Base-by-base conservation (phyloP, 2,888 invertebrate species). In the Drosophila gaucha region DNA sequence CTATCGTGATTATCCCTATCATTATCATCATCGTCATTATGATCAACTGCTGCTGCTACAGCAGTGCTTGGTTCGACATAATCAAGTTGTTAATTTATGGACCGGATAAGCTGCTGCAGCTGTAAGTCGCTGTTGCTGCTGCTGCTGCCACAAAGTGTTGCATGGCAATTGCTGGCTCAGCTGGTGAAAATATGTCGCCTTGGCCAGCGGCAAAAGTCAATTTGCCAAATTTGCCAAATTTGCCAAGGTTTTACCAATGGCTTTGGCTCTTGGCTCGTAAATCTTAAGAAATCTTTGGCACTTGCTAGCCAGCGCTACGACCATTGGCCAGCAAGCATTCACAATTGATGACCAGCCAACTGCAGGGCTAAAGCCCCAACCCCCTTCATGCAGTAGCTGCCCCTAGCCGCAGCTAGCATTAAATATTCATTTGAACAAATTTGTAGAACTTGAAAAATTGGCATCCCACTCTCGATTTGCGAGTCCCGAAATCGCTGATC, bases 141-240 rank as follows among this genome's bases (percentile, higher is more conserved):
- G 36, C 9, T 16, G 56, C 38, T 22, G 38, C 46, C 46, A 16
- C 46, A 52, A n/a, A n/a, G 31, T 49, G 62, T 67, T 66, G 60
- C 63, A 60, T 55, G 46, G 56, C 52, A 57, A 43, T 50, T 43
- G 69, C 49, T 57, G 47, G 58, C 62, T 57, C 38, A 49, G 65
- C 70, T 49, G 44, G 41, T 36, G 38, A 52, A 66, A 66, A 36
- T 44, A 36, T 67, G 67, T 67, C 67, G 71, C 67, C 63, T 69
- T 69, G 68, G 68, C 55, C 55, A 72, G 54, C 47, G 58, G 74
- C 67, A 74, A 74, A 80, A 80, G 85, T 85, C 85, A 85, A 85
- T 80, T 80, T 80, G 82, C 76, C 78, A 80, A 68, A 67, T 80
- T 71, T 84, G 78, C 68, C 74, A 80, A 68, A 67, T 80, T 71